A percentile compares a stretch with the other conserved stretches of the same genome.
These are phyloP conservation scores for Amiota minor DNA, from an alignment of 2,888 invertebrate genomes.

Conservation along the genomic window DNA sequence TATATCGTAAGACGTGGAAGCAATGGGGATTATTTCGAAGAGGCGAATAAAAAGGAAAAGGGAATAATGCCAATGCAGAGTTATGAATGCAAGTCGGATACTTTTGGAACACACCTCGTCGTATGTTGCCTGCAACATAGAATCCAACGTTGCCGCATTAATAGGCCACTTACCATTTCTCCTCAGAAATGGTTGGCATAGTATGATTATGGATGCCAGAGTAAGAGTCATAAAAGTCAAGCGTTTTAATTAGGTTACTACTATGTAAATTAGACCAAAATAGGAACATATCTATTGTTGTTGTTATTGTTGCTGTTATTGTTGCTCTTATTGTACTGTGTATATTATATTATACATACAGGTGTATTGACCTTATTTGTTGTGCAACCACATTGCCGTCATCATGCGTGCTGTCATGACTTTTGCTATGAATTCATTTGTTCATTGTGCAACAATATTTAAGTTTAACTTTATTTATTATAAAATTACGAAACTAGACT, in stretches of 20 bases:
- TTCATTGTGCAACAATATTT: too few relatives aligned
- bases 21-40: too few relatives aligned
- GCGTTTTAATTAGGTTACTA: conserved; percentile 60
- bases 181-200: neutral
- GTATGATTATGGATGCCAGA: conserved; percentile 37
- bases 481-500: too few relatives aligned
- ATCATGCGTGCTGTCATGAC: too few relatives aligned
- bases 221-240: conserved; percentile 60
- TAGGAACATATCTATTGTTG: neutral
- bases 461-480: too few relatives aligned
- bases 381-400: neutral
- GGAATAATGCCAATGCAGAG: neutral
- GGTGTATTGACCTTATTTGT: conserved; percentile 13
- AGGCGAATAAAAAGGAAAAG: neutral
- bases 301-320: neutral
- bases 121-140: neutral
- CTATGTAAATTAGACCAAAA: conserved; percentile 57
- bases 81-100: neutral
- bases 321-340: neutral
- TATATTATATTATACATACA: neutral
- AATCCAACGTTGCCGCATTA: neutral
- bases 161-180: conserved; percentile 9
- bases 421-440: too few relatives aligned
- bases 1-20: too few relatives aligned
- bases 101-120: neutral